Conservation (phyloP, 2,888 invertebrate species). For the Sarcophaga caerulescens region DNA sequence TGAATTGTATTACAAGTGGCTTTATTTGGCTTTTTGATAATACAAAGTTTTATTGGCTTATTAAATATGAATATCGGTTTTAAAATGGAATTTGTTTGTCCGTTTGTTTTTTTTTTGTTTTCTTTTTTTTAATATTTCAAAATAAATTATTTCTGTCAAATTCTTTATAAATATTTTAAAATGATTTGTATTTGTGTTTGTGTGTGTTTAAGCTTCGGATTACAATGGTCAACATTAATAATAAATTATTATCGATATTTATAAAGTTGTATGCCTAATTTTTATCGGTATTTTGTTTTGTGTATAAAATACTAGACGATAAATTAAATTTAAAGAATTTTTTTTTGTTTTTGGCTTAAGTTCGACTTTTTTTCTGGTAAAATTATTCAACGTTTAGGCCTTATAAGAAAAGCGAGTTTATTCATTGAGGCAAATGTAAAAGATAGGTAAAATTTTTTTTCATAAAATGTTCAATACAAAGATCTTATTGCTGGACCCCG, state of each 20-base stretch:
- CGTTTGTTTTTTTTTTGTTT: too few relatives aligned
- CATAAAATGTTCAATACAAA: too few relatives aligned
- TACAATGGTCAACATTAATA: neutral
- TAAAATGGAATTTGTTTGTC: neutral
- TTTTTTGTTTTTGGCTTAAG: too few relatives aligned
- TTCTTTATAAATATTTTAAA: neutral
- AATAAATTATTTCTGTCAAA: neutral
- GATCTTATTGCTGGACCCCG: too few relatives aligned
- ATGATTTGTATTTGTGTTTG: neutral
- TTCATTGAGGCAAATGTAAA: too few relatives aligned
- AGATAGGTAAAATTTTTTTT: too few relatives aligned
- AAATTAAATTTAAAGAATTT: too few relatives aligned
- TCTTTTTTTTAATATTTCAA: neutral
- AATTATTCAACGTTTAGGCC: too few relatives aligned
- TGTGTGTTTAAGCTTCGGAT: neutral
- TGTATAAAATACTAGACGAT: neutral
- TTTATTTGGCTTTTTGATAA: conserved; percentile 28
- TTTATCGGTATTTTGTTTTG: too few relatives aligned
- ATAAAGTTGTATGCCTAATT: neutral
- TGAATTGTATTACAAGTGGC: conserved; percentile 7
- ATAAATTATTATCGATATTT: neutral
- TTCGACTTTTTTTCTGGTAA: too few relatives aligned
- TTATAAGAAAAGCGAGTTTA: too few relatives aligned
- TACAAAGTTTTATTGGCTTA: conserved; percentile 9
- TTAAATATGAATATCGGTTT: neutral